Percentiles rank a stretch among this genome's conserved stretches.
phyloP scores from a whole-genome alignment of 2,113 vertebrate species.

The Haplotaxodon microlepis region DNA sequence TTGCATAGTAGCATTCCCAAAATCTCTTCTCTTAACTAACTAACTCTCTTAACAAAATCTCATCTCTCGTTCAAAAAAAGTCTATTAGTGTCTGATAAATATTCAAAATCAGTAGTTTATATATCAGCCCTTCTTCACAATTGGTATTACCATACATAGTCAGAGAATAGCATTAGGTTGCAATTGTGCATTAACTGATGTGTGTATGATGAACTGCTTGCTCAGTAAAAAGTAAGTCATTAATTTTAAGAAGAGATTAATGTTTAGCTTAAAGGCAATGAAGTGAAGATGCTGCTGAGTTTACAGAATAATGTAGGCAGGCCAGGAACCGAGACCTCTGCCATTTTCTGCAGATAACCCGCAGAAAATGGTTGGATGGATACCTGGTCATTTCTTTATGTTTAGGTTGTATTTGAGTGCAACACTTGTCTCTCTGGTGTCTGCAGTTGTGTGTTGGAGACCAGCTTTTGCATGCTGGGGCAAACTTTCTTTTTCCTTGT shows the following conservation, averaged over 20 bases:
- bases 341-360: background rate
- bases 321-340: background rate
- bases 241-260: fast-evolving
- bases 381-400: background rate
- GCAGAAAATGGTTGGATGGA: background rate
- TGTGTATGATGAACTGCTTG: background rate
- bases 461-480: background rate
- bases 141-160: fast-evolving
- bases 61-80: too few relatives aligned
- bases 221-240: background rate
- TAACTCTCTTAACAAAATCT: too few relatives aligned
- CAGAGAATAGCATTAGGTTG: background rate
- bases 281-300: background rate
- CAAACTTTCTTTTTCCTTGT: background rate
- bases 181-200: background rate
- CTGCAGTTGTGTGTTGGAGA: background rate
- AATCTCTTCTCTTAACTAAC: too few relatives aligned
- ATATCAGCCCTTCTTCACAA: background rate
- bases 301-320: background rate
- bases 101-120: background rate
- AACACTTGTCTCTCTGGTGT: background rate
- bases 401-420: background rate
- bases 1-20: too few relatives aligned
- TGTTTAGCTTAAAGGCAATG: fast-evolving
- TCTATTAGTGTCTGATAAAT: too few relatives aligned